Percentiles rank a stretch among this genome's conserved stretches.
These are phyloP conservation scores for Cyprinus carpio DNA, from an alignment of 2,113 vertebrate genomes.

Conservation along the genomic window DNA sequence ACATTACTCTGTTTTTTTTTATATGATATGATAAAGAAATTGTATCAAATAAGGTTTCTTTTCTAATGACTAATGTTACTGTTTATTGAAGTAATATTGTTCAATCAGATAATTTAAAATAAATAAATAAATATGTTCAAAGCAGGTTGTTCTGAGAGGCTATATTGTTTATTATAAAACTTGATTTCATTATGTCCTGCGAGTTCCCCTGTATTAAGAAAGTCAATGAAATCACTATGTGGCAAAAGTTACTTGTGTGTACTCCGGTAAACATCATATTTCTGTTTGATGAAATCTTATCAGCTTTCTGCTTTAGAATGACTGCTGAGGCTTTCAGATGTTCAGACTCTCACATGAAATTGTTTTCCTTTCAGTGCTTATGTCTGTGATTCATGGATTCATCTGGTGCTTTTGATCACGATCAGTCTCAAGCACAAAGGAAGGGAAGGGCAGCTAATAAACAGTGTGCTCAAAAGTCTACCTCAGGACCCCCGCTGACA, in stretches of 20 bases:
- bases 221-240: not conserved
- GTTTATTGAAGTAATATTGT: not conserved
- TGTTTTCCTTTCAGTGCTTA: conserved; percentile 10
- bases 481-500: conserved; percentile 51
- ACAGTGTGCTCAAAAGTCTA: conserved; percentile 46
- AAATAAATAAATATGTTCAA: not conserved
- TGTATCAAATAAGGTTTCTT: not conserved
- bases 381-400: conserved; percentile 46
- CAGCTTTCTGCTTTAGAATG: conserved; percentile 34
- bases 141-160: not conserved
- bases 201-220: not conserved
- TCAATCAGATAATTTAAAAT: not conserved
- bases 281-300: conserved; percentile 37
- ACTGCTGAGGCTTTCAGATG: conserved; percentile 47
- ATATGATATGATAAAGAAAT: not conserved
- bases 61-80: not conserved
- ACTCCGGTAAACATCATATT: conserved; percentile 26
- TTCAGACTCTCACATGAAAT: conserved; percentile 23
- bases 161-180: not conserved
- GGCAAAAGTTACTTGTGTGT: not conserved
- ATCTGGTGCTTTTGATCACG: conserved; percentile 55
- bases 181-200: not conserved
- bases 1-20: not conserved
- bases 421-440: conserved; percentile 53
- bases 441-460: conserved; percentile 54